phyloP scores from a whole-genome alignment of 92 coral and sea anemone species.

The Phenganax marumi region DNA sequence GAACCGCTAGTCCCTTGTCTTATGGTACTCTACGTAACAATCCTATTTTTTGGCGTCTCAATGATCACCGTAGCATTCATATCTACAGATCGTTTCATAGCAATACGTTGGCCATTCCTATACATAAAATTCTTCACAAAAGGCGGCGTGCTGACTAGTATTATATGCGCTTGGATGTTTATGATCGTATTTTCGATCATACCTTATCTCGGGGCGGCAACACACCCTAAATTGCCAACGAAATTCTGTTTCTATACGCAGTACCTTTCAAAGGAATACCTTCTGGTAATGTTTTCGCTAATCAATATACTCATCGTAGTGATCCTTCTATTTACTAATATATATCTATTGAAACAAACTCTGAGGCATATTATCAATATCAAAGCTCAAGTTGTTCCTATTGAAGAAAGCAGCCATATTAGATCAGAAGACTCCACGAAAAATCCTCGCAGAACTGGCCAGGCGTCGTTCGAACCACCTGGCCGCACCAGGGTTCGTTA shows the following conservation, averaged over 20 bases:
- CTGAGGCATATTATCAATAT: constrained; percentile 75
- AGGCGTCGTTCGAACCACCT: constrained; percentile 13
- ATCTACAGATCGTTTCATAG: constrained; percentile 81
- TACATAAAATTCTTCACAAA: constrained; percentile 64
- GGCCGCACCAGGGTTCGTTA: constrained; percentile 17
- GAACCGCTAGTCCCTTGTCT: constrained; percentile 76
- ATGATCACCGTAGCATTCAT: constrained; percentile 77
- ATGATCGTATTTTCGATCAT: constrained; percentile 62
- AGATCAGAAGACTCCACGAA: constrained; percentile 24
- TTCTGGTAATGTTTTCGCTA: constrained; percentile 72
- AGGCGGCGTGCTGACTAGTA: constrained; percentile 43
- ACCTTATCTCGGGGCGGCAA: constrained; percentile 69
- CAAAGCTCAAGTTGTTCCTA: constrained; percentile 44
- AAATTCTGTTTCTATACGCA: constrained; percentile 81
- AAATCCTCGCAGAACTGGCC: constrained; percentile 19
- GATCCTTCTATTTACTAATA: constrained; percentile 68
- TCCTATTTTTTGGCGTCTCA: constrained; percentile 84
- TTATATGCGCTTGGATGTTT: constrained; percentile 57
- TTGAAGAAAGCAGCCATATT: constrained; percentile 18
- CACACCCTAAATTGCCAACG: constrained; percentile 46
- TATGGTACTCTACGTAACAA: constrained; percentile 77
- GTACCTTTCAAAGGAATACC: constrained; percentile 66
- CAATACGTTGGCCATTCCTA: constrained; percentile 73
- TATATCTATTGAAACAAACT: constrained; percentile 74
- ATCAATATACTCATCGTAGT: constrained; percentile 73